A percentile compares a stretch with the other conserved stretches of the same genome.
phyloP scores from a whole-genome alignment of 2,797 vertebrate species.

The Gila robusta region DNA sequence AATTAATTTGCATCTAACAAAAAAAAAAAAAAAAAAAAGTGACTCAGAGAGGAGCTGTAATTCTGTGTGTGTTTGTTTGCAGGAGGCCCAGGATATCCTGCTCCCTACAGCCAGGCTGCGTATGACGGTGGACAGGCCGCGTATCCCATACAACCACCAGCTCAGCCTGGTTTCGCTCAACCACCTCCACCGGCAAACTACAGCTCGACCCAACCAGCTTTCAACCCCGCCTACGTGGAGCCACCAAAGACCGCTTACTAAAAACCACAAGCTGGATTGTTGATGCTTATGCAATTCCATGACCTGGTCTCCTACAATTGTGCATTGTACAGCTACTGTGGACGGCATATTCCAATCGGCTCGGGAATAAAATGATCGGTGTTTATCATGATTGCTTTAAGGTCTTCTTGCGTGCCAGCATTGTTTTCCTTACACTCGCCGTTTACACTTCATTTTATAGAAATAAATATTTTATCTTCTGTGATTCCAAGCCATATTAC shows the following conservation, averaged over 20 bases:
- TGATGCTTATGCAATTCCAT: conserved; percentile 66
- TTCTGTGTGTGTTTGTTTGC: conserved; percentile 15
- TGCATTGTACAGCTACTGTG: conserved; percentile 27
- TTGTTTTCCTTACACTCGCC: conserved; percentile 3
- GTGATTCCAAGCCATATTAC: conserved; percentile 27
- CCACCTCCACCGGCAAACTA: conserved; percentile 61
- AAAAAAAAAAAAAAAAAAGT: neutral
- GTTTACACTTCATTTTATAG: conserved; percentile 9
- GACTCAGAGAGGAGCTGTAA: neutral
- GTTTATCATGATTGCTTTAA: neutral
- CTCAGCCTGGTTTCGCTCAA: conserved; percentile 45
- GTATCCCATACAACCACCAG: conserved; percentile 58
- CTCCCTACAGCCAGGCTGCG: conserved; percentile 79
- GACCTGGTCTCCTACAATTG: neutral
- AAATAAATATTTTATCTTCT: conserved; percentile 9
- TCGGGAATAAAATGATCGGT: neutral
- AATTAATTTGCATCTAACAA: neutral
- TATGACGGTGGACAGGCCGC: conserved; percentile 69
- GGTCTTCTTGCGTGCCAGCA: neutral
- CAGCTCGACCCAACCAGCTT: conserved; percentile 84
- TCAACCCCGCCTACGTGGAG: conserved; percentile 88
- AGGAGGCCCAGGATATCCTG: conserved; percentile 69
- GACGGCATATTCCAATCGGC: neutral
- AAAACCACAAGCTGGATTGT: conserved; percentile 56
- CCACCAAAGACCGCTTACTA: conserved; percentile 77